These are phyloP conservation scores for Pipistrellus pygmaeus DNA, from an alignment of 2,797 vertebrate genomes.

Conservation along the genomic window DNA sequence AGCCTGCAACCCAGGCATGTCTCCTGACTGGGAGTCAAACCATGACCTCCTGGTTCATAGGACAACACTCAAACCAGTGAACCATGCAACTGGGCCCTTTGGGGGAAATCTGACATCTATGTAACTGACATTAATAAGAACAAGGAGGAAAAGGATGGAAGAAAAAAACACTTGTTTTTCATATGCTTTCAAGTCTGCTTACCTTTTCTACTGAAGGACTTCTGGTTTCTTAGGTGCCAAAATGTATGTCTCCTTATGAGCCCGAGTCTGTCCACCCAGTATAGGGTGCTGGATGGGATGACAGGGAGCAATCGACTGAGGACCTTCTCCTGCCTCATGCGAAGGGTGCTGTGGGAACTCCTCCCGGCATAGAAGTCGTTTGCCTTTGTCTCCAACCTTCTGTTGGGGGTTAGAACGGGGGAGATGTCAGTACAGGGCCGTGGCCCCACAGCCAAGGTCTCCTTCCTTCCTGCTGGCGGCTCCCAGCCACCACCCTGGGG, in stretches of 20 bases:
- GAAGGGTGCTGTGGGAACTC: constrained; percentile 90
- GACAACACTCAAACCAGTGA: background rate
- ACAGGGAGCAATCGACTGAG: background rate
- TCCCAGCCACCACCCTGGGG: background rate
- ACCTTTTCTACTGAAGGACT: constrained; percentile 3
- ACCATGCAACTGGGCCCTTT: background rate
- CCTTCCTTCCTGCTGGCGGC: background rate
- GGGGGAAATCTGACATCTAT: background rate
- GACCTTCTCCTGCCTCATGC: constrained; percentile 91
- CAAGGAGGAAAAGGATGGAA: constrained; percentile 28
- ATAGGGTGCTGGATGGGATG: background rate
- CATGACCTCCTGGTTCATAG: background rate
- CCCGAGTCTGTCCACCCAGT: background rate
- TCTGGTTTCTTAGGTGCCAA: background rate
- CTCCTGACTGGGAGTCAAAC: background rate
- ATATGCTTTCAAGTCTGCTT: background rate
- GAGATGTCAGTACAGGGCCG: background rate
- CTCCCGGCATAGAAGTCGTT: constrained; percentile 92
- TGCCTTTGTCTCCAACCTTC: constrained; percentile 86
- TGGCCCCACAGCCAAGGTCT: background rate
- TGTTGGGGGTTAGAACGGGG: constrained; percentile 85
- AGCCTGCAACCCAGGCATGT: background rate
- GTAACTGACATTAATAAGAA: background rate
- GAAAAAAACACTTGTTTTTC: background rate
- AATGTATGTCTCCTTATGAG: background rate